Conservation (phyloP, 2,888 invertebrate species). For the Rambutsinella grinnellia region DNA sequence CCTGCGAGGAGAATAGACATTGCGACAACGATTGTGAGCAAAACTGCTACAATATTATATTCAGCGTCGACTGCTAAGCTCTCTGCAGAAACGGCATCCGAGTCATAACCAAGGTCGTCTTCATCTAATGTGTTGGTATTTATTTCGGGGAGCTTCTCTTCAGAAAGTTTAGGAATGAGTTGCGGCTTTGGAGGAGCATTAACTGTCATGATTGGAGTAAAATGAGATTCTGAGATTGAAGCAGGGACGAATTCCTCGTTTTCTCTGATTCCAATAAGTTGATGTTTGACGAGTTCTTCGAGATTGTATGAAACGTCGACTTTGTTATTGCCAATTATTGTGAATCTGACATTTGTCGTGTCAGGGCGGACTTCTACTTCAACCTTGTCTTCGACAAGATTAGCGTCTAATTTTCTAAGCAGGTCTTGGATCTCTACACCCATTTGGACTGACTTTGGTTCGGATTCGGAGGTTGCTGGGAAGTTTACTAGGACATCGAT, state of each 20-base stretch:
- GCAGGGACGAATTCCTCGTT: slow-evolving; percentile 55
- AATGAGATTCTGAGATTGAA: slow-evolving; percentile 53
- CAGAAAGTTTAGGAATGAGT: background rate
- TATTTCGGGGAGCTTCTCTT: background rate
- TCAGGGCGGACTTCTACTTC: slow-evolving; percentile 73
- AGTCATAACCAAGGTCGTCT: slow-evolving; percentile 19
- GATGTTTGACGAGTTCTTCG: slow-evolving; percentile 73
- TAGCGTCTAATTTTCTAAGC: slow-evolving; percentile 51
- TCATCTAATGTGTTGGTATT: slow-evolving; percentile 25
- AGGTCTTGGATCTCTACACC: slow-evolving; percentile 64
- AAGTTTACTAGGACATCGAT: slow-evolving; percentile 83
- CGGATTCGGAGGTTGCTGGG: slow-evolving; percentile 61
- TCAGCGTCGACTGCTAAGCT: slow-evolving; percentile 52
- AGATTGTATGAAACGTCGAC: slow-evolving; percentile 84
- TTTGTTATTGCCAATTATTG: slow-evolving; percentile 80
- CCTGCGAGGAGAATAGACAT: slow-evolving; percentile 59
- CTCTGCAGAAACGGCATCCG: slow-evolving; percentile 58
- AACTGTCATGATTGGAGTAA: slow-evolving; percentile 43
- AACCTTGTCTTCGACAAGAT: slow-evolving; percentile 58
- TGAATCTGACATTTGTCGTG: slow-evolving; percentile 70
- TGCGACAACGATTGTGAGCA: slow-evolving; percentile 62
- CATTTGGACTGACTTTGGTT: slow-evolving; percentile 53
- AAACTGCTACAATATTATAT: slow-evolving; percentile 58
- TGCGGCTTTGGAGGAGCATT: slow-evolving; percentile 27
- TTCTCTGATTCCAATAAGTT: slow-evolving; percentile 58